phyloP scores from a whole-genome alignment of 1,140 invertebrate species.

The Harlomillsia oculata region DNA sequence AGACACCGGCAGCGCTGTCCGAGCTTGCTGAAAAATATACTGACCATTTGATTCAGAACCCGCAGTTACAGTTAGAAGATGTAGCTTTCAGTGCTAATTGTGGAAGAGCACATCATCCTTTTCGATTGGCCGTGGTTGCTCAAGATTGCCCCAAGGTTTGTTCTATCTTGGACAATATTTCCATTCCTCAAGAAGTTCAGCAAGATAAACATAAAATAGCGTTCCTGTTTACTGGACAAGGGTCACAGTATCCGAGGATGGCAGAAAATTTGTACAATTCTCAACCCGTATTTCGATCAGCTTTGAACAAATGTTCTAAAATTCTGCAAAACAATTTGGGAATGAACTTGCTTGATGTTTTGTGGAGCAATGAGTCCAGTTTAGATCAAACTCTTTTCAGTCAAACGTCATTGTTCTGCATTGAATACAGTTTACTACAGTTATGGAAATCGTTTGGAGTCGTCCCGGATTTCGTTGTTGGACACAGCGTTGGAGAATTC shows the following conservation, averaged over 20 bases:
- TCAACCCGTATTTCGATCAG: slow-evolving; percentile 12
- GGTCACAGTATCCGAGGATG: slow-evolving; percentile 24
- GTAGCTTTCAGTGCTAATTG: slow-evolving; percentile 9
- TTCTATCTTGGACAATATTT: neutral
- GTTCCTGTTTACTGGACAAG: slow-evolving; percentile 28
- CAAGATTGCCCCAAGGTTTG: neutral
- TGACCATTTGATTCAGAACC: neutral
- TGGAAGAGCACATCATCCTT: slow-evolving; percentile 11
- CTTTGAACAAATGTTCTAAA: slow-evolving; percentile 10
- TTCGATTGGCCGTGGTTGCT: neutral
- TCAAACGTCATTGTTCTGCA: slow-evolving; percentile 27
- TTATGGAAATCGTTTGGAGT: slow-evolving; percentile 24
- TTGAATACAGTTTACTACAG: slow-evolving; percentile 16
- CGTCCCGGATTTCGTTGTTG: slow-evolving; percentile 18
- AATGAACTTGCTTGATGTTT: neutral
- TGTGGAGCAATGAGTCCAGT: neutral
- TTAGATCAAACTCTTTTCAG: slow-evolving; percentile 18
- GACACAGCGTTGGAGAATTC: slow-evolving; percentile 28
- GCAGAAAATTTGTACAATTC: slow-evolving; percentile 11
- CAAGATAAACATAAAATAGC: slow-evolving; percentile 3
- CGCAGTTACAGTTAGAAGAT: neutral
- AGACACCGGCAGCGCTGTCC: slow-evolving; percentile 9
- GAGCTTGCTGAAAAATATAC: slow-evolving; percentile 3
- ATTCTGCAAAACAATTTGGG: slow-evolving; percentile 3
- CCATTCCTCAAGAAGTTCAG: neutral